Evolutionary conservation across 1,140 invertebrate genomes (phyloP).

Genomic region (Zaprionus capensis): DNA sequence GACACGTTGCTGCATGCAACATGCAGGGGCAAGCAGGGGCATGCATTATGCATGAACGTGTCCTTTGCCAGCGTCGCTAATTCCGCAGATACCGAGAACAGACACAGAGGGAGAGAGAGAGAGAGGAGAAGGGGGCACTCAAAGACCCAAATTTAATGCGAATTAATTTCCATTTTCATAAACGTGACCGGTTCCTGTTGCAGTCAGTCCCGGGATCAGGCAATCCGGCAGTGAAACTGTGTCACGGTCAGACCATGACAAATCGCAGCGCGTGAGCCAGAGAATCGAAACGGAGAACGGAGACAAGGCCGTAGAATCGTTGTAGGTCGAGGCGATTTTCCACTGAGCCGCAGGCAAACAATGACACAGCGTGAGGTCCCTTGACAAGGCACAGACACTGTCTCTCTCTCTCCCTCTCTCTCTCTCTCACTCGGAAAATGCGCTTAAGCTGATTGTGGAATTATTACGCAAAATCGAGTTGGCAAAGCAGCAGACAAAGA

Average conservation of each 20-base stretch:
- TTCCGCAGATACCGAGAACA: conserved; percentile 43
- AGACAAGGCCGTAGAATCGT: neutral
- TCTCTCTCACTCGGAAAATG: conserved; percentile 27
- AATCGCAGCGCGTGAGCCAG: conserved; percentile 73
- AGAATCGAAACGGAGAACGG: conserved; percentile 41
- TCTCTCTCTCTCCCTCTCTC: neutral
- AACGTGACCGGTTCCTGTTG: conserved; percentile 36
- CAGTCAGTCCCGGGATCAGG: neutral
- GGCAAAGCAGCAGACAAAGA: conserved; percentile 29
- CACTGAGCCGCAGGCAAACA: conserved; percentile 50
- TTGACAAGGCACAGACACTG: neutral
- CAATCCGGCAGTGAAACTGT: conserved; percentile 54
- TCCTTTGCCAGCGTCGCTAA: conserved; percentile 71
- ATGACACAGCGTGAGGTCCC: conserved; percentile 65
- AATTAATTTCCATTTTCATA: conserved; percentile 68
- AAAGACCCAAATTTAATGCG: conserved; percentile 67
- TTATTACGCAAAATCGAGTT: conserved; percentile 79
- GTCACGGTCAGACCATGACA: conserved; percentile 76
- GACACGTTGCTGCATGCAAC: conserved; percentile 46
- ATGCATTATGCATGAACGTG: conserved; percentile 64
- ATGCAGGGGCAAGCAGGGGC: conserved; percentile 6
- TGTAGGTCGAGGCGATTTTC: conserved; percentile 39
- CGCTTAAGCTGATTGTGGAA: conserved; percentile 67
- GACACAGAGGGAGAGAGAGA: conserved; percentile 5
- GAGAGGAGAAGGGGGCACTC: neutral